Evolutionary conservation across 2,113 vertebrate genomes (phyloP), one percentile per base, ranked within the genome.

Genomic region (Indicator maculatus): DNA sequence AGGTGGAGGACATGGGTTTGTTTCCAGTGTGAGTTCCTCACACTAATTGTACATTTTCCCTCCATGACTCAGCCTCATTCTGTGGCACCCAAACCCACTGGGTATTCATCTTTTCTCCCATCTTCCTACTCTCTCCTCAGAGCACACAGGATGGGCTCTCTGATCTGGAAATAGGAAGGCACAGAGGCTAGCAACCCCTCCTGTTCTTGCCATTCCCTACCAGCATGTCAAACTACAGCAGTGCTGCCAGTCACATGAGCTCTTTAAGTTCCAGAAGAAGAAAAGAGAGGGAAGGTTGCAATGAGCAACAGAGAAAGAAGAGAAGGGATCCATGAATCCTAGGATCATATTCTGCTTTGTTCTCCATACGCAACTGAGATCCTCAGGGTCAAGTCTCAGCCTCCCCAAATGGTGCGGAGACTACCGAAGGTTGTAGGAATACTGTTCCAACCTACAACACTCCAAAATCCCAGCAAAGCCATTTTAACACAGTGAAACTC

Each of bases 1-100:
- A 80, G 8, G 20, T 13, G 12, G 8, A 7, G 81, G 65, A 73
- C 77, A 73, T 3, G 23, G n/a, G 3, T 15, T 5, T 18, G 20
- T 7, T 84, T 82, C 59, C 4, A 1, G 3, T 88, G n/a, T 44
- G 13, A 53, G 90, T 63, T 93, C 83, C n/a, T 89, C 52, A 80
- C 19, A 38, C 4, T 33, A 44, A 21, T 28, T 31, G 52, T 12
- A 65, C 0, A 0, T 14, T 7, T 4, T 50, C 26, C n/a, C 20
- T 59, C 56, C n/a, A n/a, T 19, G 24, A 86, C 33, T 59, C 16
- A 47, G 45, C 8, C 6, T 74, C 39, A 52, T 66, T 28, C 56
- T 83, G 44, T 52, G 83, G 39, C 28, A 77, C 15, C 15, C 39
- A 81, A 64, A 41, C 11, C 33, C 11, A 30, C 7, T 21, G 16